Base-by-base conservation (phyloP, 2,888 invertebrate genomes). In the Hirtodrosophila trivittata region DNA sequence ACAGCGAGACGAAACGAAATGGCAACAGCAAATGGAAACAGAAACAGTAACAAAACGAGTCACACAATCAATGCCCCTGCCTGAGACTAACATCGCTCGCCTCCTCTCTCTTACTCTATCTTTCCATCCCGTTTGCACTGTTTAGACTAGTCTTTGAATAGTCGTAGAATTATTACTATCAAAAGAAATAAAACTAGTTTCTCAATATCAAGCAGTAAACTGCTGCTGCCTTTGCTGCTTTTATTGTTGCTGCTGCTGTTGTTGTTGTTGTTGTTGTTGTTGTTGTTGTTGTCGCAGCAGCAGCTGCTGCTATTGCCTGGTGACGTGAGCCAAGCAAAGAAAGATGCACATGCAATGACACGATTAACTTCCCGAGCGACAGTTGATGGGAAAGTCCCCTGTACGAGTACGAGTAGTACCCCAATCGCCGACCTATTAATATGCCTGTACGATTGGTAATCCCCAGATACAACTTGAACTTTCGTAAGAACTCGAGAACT, bases 101-200 rank as follows among this genome's bases (percentile, higher is more conserved):
- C 5, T 13, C 7, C 9, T 13, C 10, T 35, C 13, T 13, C 4
- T 28, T 10, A 8, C n/a, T 30, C 5, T 33, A 8, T 6, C 12
- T 28, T 21, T 28, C 21, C 16, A 14, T 37, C 42, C 28, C 21
- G n/a, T 46, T 45, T 28, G n/a, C 37, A 7, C 12, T 41, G n/a
- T 45, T 8, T 30, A 9, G 4, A 5, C 13, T 26, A 28, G 25
- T 43, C 41, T 14, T 41, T 52, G 65, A 67, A 62, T 66, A 59
- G 57, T 56, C 26, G 59, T 81, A 81, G 82, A 78, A 77, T 77
- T 77, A 77, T 81, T 64, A 59, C 58, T 57, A 70, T 73, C 56
- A 68, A 76, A 63, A 60, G 69, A 59, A 58, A 65, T 69, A 67
- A 72, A 80, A 80, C 80, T 65, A 75, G 86, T 80, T 80, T 67